These are phyloP conservation scores for Biston betularia DNA, from an alignment of 2,888 invertebrate species.

Conservation along the genomic window DNA sequence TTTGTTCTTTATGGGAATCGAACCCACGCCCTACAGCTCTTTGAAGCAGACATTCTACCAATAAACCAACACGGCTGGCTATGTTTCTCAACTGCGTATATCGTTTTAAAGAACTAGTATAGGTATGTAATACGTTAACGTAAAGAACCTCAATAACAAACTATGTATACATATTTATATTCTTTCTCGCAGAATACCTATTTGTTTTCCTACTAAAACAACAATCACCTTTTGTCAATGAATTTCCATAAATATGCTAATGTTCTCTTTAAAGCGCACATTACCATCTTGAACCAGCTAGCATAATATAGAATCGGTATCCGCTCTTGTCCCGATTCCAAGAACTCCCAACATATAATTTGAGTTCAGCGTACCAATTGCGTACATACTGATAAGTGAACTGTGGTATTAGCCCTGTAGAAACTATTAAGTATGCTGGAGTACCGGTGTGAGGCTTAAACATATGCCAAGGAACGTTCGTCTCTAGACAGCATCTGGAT, in stretches of 20 bases:
- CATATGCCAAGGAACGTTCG: slow-evolving; percentile 46
- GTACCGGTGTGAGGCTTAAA: slow-evolving; percentile 50
- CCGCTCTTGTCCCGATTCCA: slow-evolving; percentile 69
- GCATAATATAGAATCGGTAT: slow-evolving; percentile 53
- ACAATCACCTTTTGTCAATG: slow-evolving; percentile 41
- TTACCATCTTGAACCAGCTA: slow-evolving; percentile 48
- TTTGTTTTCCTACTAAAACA: background rate
- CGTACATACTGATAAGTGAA: slow-evolving; percentile 14
- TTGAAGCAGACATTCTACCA: no score
- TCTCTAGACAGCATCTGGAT: slow-evolving; percentile 42
- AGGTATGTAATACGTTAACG: background rate
- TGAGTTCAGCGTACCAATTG: slow-evolving; percentile 72
- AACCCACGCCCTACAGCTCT: no score
- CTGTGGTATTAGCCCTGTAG: slow-evolving; percentile 17
- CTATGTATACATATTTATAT: background rate
- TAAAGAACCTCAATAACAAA: background rate
- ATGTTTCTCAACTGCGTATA: background rate
- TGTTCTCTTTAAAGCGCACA: slow-evolving; percentile 47
- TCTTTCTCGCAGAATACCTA: background rate
- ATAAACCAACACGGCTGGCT: no score
- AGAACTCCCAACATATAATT: slow-evolving; percentile 73
- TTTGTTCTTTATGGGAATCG: no score
- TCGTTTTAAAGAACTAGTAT: background rate
- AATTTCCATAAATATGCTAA: slow-evolving; percentile 52
- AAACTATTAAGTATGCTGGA: slow-evolving; percentile 37